phyloP scores from a whole-genome alignment of 2,888 invertebrate genomes.

The Lasioglossum oenotherae region DNA sequence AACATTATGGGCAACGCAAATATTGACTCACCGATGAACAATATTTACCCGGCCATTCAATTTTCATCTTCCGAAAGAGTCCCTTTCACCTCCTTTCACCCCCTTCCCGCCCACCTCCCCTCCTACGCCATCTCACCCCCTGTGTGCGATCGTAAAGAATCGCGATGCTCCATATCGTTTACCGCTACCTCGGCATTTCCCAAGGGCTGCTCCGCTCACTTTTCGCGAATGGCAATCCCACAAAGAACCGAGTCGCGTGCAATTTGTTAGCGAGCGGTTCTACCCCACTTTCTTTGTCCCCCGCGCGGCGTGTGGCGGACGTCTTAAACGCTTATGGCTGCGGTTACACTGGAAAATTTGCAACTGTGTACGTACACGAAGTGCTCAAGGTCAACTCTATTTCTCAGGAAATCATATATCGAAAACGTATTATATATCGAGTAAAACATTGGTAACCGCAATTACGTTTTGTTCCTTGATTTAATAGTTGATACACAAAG shows the following conservation, averaged over 20 bases:
- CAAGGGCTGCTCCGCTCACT: neutral
- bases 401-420: neutral
- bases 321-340: neutral
- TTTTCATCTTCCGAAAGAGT: constrained; percentile 7
- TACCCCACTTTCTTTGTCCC: neutral
- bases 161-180: neutral
- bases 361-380: neutral
- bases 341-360: neutral
- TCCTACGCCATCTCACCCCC: neutral
- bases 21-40: neutral
- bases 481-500: neutral
- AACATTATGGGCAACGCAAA: neutral
- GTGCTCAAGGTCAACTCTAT: neutral
- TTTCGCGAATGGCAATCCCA: neutral
- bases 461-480: neutral
- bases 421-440: neutral
- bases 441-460: neutral
- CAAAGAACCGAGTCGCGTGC: neutral
- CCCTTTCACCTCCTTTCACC: neutral
- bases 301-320: neutral
- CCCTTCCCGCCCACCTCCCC: neutral
- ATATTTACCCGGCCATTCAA: constrained; percentile 6
- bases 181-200: neutral
- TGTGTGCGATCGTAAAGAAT: neutral
- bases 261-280: constrained; percentile 24